Conservation (phyloP, 2,888 invertebrate genomes). For the Sinelater perroti region DNA sequence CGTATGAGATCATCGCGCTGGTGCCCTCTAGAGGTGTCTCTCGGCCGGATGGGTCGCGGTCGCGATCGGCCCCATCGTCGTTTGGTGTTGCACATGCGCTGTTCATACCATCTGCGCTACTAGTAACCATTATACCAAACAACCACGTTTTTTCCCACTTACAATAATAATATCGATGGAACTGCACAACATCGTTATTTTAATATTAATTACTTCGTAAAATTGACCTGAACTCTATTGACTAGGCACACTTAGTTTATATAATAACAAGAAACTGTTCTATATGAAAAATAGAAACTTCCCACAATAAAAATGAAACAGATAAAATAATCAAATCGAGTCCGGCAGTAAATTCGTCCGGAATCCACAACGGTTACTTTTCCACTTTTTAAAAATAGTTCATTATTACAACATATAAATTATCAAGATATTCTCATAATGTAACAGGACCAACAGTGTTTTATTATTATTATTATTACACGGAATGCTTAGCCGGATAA, state of each 20-base stretch:
- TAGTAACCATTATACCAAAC: conserved; percentile 42
- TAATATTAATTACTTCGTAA: conserved; percentile 59
- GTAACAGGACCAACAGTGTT: conserved; percentile 64
- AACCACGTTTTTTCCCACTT: conserved; percentile 41
- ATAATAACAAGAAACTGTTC: conserved; percentile 67
- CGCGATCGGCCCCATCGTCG: not conserved
- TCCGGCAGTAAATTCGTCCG: conserved; percentile 49
- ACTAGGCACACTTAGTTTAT: conserved; percentile 72
- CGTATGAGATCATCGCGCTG: conserved; percentile 32
- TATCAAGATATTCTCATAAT: conserved; percentile 59
- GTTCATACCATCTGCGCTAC: conserved; percentile 39
- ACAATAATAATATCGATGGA: conserved; percentile 45
- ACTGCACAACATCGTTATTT: conserved; percentile 57
- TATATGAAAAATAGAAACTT: conserved; percentile 65
- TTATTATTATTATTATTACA: conserved; percentile 47
- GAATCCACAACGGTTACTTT: conserved; percentile 57
- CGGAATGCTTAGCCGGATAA: conserved; percentile 62
- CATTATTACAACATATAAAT: conserved; percentile 63
- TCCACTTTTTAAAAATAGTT: conserved; percentile 61
- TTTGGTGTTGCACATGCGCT: conserved; percentile 19
- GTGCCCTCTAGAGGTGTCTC: conserved; percentile 13
- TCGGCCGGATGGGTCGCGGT: not conserved
- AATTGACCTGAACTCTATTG: conserved; percentile 72
- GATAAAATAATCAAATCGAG: conserved; percentile 57
- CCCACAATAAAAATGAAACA: conserved; percentile 62